Evolutionary conservation across 2,113 vertebrate species (phyloP).

Genomic region (Mobula birostris): DNA sequence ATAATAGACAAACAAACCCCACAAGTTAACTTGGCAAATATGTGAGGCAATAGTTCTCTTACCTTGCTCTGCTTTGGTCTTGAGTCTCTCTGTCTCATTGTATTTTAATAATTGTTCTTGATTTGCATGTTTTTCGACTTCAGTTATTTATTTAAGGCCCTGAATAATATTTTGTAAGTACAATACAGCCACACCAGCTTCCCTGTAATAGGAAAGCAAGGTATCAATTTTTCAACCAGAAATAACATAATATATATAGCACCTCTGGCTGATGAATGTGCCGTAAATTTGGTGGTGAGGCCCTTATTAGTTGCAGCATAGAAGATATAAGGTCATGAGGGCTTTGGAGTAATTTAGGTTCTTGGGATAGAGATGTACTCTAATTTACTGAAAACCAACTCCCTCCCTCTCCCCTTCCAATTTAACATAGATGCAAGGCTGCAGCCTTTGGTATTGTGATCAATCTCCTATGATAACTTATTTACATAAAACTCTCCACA

Average conservation of each 20-base stretch:
- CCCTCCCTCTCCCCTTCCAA: not conserved
- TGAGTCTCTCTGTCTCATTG: not conserved
- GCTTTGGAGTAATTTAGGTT: not conserved
- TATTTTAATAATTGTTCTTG: not conserved
- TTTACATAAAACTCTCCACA: not conserved
- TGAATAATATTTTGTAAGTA: not conserved
- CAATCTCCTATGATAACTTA: not conserved
- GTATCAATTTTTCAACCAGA: not conserved
- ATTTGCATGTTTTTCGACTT: not conserved
- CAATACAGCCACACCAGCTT: not conserved
- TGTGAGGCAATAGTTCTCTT: not conserved
- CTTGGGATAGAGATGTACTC: not conserved
- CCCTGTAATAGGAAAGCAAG: not conserved
- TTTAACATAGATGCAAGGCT: not conserved
- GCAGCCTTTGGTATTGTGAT: not conserved
- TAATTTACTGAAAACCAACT: not conserved
- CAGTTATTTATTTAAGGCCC: not conserved
- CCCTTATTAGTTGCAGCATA: not conserved
- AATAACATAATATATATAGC: not conserved
- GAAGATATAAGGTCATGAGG: not conserved
- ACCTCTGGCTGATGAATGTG: not conserved
- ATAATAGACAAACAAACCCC: not conserved
- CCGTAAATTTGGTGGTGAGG: not conserved
- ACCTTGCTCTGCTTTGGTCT: not conserved
- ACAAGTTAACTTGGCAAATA: not conserved